Percentiles rank a stretch among this genome's conserved stretches.
These are phyloP conservation scores for Pachymerium ferrugineum DNA, from an alignment of 2,888 invertebrate genomes.

Conservation along the genomic window DNA sequence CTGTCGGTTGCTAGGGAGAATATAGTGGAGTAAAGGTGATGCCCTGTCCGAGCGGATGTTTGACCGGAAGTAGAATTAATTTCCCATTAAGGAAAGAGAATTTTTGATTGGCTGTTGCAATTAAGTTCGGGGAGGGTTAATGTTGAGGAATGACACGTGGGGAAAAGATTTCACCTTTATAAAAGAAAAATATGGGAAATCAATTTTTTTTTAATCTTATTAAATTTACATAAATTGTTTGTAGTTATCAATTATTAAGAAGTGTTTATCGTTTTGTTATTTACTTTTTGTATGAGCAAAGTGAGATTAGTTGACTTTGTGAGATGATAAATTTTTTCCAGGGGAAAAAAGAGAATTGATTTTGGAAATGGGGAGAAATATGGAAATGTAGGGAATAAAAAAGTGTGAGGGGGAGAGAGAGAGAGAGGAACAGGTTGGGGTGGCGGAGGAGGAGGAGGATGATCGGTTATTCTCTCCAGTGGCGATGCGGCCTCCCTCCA, in stretches of 20 bases:
- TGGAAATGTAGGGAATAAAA: not conserved
- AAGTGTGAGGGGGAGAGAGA: slow-evolving; percentile 5
- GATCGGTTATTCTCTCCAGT: slow-evolving; percentile 32
- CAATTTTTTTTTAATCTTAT: too few species aligned
- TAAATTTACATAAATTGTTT: too few species aligned
- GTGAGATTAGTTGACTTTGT: too few species aligned
- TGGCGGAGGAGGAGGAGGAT: slow-evolving; percentile 16
- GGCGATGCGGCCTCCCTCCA: slow-evolving; percentile 29
- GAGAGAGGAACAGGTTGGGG: slow-evolving; percentile 20
- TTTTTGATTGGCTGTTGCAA: too few species aligned
- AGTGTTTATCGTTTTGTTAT: too few species aligned
- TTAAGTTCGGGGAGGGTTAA: not conserved
- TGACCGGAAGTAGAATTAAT: not conserved
- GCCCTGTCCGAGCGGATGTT: slow-evolving; percentile 5
- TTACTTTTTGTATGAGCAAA: too few species aligned
- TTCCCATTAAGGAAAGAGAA: not conserved
- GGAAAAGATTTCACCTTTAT: too few species aligned
- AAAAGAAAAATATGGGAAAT: too few species aligned
- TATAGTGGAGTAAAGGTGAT: slow-evolving; percentile 1
- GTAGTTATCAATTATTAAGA: too few species aligned
- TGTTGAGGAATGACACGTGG: too few species aligned
- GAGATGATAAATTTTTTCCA: too few species aligned
- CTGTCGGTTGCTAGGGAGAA: slow-evolving; percentile 25
- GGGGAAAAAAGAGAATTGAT: not conserved
- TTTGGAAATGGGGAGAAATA: not conserved